Evolutionary conservation across 2,113 vertebrate species (phyloP), one percentile per base, ranked within the genome.

Genomic region (Callopanchax toddi): DNA sequence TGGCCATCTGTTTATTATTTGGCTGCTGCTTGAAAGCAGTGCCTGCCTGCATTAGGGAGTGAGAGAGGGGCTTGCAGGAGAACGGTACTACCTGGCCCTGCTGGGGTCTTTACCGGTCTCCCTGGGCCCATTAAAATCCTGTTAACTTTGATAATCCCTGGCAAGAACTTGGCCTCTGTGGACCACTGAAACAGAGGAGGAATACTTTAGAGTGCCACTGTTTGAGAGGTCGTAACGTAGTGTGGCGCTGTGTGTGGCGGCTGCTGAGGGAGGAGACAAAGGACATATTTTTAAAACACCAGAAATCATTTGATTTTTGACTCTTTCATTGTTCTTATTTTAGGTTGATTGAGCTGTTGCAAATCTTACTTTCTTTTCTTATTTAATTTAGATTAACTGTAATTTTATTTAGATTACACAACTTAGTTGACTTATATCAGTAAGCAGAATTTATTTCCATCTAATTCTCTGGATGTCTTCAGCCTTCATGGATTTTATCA

Each of bases 1-100:
- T 86, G 91, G 88, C 87, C 92, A 94, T 93, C 91, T 94, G 89
- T 93, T 94, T 94, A 94, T 92, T 93, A 92, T 92, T 95, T 92
- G 84, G 81, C 87, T 82, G 86, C 85, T 87, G 91, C 90, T 88
- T 89, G 90, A 84, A 65, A 92, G 91, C 89, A 91, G 89, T 90
- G 85, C 63, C 85, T 83, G 84, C 85, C 78, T 82, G 76, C 89
- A 91, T 92, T 90, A 87, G 88, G 78, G 83, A 87, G 87, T 65
- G 85, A 67, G 78, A 74, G 67, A 59, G 69, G 66, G 29, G 29
- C 29, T 55, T 70, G 80, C 63, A 37, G 66, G 68, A 60, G 71
- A 80, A 59, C 63, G n/a, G 73, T 62, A 75, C 63, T 85, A 93
- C 84, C 89, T 89, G 87, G 79, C 56, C 78, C 80, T 85, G 65